A percentile compares a stretch with the other conserved stretches of the same genome.
phyloP scores from a whole-genome alignment of 2,888 invertebrate species.

The Eucriotettix oculatus region DNA sequence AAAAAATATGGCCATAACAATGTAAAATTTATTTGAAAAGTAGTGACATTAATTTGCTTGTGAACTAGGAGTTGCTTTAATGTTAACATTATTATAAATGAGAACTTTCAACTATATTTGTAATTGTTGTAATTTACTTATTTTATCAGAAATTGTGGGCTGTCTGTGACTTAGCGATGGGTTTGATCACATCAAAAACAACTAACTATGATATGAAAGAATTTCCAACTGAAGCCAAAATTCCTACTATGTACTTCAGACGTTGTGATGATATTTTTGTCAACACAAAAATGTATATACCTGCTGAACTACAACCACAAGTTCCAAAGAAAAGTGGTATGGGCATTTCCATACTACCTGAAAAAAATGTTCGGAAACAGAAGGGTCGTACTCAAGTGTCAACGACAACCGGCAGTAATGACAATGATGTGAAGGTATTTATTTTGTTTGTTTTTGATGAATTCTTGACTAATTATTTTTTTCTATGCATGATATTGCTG shows the following conservation, averaged over 20 bases:
- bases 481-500: not conserved
- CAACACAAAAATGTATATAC: constrained; percentile 63
- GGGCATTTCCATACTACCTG: constrained; percentile 27
- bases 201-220: constrained; percentile 79
- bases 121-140: too few relatives aligned
- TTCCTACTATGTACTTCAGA: constrained; percentile 83
- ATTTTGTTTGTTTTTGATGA: too few relatives aligned
- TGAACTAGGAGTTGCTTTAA: too few relatives aligned
- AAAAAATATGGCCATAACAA: too few relatives aligned
- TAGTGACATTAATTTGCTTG: too few relatives aligned
- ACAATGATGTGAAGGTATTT: constrained; percentile 39
- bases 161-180: constrained; percentile 85
- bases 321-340: constrained; percentile 22
- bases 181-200: constrained; percentile 74
- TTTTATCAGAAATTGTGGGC: constrained; percentile 80
- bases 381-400: constrained; percentile 22
- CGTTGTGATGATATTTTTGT: constrained; percentile 46
- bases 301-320: constrained; percentile 52
- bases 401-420: constrained; percentile 36
- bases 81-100: too few relatives aligned
- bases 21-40: too few relatives aligned
- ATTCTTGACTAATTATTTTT: not conserved
- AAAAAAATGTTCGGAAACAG: constrained; percentile 23
- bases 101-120: too few relatives aligned
- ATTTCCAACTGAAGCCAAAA: constrained; percentile 67